Base-by-base conservation (phyloP, 2,113 vertebrate species). In the Gyps fulvus region DNA sequence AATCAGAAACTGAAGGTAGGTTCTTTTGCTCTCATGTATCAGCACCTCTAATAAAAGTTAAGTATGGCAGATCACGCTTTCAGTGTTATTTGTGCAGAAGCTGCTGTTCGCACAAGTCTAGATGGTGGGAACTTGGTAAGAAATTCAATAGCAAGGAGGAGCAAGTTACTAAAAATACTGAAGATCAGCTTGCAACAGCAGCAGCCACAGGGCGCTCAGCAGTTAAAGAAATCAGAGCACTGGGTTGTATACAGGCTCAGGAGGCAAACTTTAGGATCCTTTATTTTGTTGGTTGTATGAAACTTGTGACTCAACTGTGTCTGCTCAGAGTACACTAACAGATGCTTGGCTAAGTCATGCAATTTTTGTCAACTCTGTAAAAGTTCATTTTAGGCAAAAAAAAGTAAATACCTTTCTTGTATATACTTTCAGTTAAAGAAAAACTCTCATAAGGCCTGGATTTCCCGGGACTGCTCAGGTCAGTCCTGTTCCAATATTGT, bases 161-260 rank as follows among this genome's bases (percentile, higher is more conserved):
- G 77, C 69, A 67, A 52, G 96, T 67, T 96, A 57, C 90, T 97
- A 93, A 95, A 96, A 97, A 97, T 89, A 95, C 73, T 40, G 49
- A 52, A 63, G 88, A 87, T 82, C 54, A 77, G 57, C 78, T 94
- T 87, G 22, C 66, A 55, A 83, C 50, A 86, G 79, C 55, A 73
- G 76, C 57, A 82, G 89, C 69, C 91, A 72, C 77, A 61, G 69
- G 52, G 50, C 66, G 47, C 81, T 89, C 78, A n/a, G 78, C 57
- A 65, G 77, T 59, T 91, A 52, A 65, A 83, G 81, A 55, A 89
- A 36, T 38, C 9, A 9, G 14, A 93, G 70, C 54, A 17, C 54
- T 80, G 0, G 3, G 14, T 26, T 72, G 49, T 62, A 61, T 58
- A 61, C 73, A 63, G 32, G 45, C 63, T 93, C 66, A 62, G 70